Percentiles rank a stretch among this genome's conserved stretches.
Conservation (phyloP, 2,797 vertebrate species). For the Enteromius afrohamiltoni region DNA sequence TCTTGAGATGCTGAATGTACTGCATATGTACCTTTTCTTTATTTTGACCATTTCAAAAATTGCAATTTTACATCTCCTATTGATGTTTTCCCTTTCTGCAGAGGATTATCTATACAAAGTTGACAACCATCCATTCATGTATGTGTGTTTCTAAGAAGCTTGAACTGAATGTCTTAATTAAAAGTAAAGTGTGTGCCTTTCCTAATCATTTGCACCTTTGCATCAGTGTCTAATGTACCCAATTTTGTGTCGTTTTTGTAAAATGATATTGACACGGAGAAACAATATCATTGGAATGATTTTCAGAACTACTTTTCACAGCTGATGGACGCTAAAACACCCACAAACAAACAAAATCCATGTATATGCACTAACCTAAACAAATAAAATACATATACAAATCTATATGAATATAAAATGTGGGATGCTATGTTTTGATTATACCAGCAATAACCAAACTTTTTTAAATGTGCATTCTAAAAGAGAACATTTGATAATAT, state of each 20-base stretch:
- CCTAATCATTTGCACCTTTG: conserved; percentile 10
- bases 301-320: background rate
- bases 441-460: background rate
- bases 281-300: background rate
- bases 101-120: background rate
- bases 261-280: background rate
- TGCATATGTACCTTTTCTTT: background rate
- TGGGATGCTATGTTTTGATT: background rate
- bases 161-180: conserved; percentile 1
- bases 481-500: background rate
- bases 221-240: background rate
- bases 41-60: background rate
- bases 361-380: background rate
- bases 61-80: background rate
- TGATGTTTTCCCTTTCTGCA: background rate
- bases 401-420: background rate
- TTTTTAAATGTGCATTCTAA: background rate
- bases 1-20: background rate
- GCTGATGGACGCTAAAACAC: too few relatives aligned
- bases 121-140: background rate
- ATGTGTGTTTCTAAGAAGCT: conserved; percentile 8
- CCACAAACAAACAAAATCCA: too few relatives aligned
- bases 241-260: background rate
- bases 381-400: background rate
- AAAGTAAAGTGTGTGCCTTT: conserved; percentile 30